phyloP scores from a whole-genome alignment of 2,113 vertebrate species.

The Choloepus hoffmanni region DNA sequence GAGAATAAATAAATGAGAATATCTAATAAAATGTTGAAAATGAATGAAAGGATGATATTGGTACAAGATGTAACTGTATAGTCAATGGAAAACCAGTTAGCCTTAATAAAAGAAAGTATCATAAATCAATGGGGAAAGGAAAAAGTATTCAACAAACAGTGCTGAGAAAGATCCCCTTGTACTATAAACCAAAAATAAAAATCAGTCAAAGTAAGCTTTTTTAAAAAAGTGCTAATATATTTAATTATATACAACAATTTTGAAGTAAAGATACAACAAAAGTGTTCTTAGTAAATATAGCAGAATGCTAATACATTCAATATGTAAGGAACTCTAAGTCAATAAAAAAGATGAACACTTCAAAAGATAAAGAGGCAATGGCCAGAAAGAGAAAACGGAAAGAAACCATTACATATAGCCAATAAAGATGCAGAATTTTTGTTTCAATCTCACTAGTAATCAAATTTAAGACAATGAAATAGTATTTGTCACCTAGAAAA shows the following conservation, averaged over 20 bases:
- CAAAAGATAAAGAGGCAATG: not conserved
- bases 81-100: not conserved
- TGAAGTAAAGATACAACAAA: not conserved
- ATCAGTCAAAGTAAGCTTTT: not conserved
- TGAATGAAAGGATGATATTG: not conserved
- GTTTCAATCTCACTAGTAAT: not conserved
- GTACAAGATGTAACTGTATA: not conserved
- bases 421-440: not conserved
- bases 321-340: not conserved
- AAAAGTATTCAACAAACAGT: not conserved
- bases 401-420: not conserved
- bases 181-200: not conserved
- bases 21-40: constrained; percentile 32
- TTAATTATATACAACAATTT: constrained; percentile 1
- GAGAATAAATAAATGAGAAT: not conserved
- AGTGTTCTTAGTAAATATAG: not conserved
- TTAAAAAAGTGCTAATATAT: not conserved
- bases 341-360: not conserved
- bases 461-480: not conserved
- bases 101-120: not conserved
- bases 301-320: not conserved
- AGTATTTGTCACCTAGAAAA: not conserved
- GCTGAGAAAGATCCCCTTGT: constrained; percentile 8
- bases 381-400: constrained; percentile 23
- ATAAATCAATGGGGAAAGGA: not conserved